phyloP scores from a whole-genome alignment of 2,113 vertebrate species.

The Balaeniceps rex region DNA sequence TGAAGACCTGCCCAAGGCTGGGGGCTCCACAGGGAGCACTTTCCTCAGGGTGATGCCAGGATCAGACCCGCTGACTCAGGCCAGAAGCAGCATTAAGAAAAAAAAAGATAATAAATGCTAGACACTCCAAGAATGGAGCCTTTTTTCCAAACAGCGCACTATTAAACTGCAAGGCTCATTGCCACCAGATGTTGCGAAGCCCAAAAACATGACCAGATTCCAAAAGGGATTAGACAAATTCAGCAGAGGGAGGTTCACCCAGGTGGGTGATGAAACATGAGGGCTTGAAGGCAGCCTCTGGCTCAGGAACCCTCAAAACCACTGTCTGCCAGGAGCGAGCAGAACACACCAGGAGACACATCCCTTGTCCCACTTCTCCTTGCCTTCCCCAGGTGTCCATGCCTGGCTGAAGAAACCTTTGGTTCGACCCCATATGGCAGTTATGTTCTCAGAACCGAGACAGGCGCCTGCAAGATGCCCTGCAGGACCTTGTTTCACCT shows the following conservation, averaged over 20 bases:
- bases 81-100: neutral
- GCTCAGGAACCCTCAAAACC: neutral
- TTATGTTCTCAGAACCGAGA: rapidly evolving
- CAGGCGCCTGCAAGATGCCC: too few relatives aligned
- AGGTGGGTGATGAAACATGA: neutral
- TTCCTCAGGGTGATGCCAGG: neutral
- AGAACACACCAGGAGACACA: neutral
- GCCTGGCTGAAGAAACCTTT: neutral
- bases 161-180: neutral
- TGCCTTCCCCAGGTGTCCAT: neutral
- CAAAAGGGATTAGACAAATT: neutral
- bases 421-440: rapidly evolving
- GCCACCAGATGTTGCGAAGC: neutral
- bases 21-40: neutral
- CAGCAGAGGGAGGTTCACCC: neutral
- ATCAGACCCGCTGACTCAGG: neutral
- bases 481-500: neutral
- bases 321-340: neutral
- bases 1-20: neutral
- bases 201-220: neutral
- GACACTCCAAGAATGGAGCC: neutral
- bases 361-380: neutral
- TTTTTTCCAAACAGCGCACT: neutral
- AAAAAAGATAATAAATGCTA: neutral
- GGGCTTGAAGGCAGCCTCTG: neutral